Evolutionary conservation across 1,140 invertebrate species (phyloP).

Genomic region (Calycopis cecrops): DNA sequence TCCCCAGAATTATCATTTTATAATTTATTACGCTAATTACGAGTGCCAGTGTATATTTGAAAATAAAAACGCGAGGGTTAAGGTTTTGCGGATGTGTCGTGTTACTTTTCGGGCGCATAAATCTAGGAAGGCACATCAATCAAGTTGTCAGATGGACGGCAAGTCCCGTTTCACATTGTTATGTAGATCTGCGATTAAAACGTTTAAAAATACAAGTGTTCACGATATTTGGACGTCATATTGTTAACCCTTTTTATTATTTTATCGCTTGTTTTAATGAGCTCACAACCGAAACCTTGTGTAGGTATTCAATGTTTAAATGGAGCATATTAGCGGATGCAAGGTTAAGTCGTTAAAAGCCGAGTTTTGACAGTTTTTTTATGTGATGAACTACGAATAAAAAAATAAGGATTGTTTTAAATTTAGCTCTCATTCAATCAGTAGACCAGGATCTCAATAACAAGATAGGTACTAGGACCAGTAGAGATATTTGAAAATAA

Average conservation of each 20-base stretch:
- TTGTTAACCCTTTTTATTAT: conserved; percentile 29
- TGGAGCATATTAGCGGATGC: too few species aligned
- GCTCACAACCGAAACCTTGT: background rate
- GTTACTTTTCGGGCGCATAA: conserved; percentile 67
- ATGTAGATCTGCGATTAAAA: conserved; percentile 70
- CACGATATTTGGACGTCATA: conserved; percentile 39
- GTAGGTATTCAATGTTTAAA: too few species aligned
- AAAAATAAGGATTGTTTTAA: too few species aligned
- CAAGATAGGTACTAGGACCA: too few species aligned
- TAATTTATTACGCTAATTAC: conserved; percentile 75
- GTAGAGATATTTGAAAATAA: too few species aligned
- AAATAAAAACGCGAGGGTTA: conserved; percentile 63
- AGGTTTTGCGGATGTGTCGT: conserved; percentile 62
- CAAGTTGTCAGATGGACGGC: conserved; percentile 66
- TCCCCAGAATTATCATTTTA: conserved; percentile 71
- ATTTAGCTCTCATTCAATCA: too few species aligned
- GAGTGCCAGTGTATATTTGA: conserved; percentile 56
- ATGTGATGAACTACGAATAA: too few species aligned
- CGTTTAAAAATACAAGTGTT: conserved; percentile 61
- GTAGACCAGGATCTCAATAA: too few species aligned
- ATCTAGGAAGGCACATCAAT: conserved; percentile 70
- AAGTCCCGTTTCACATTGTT: conserved; percentile 63
- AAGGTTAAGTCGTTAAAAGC: too few species aligned
- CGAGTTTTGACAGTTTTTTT: too few species aligned
- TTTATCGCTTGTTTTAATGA: conserved; percentile 14